Conservation (phyloP, 1,140 invertebrate genomes). For the Brachionus sp. region DNA sequence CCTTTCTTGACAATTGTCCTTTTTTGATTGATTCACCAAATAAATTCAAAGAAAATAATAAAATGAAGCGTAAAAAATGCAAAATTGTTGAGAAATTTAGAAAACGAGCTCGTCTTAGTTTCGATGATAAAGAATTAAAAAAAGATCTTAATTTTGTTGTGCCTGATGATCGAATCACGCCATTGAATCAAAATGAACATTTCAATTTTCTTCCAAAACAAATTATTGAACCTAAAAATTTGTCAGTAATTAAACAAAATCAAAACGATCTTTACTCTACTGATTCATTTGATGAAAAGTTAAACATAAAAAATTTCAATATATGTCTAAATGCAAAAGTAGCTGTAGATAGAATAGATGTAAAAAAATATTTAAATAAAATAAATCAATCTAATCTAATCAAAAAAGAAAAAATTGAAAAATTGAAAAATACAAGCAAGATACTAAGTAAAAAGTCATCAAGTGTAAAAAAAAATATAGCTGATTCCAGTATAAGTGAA, state of each 20-base stretch:
- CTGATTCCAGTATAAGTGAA: neutral
- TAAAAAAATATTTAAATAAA: neutral
- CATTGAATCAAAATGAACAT: neutral
- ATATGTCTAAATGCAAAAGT: neutral
- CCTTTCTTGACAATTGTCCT: neutral
- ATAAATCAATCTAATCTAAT: neutral
- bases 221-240: neutral
- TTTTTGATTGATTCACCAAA: neutral
- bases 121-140: neutral
- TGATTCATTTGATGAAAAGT: neutral
- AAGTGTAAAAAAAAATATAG: neutral
- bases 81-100: neutral
- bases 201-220: neutral
- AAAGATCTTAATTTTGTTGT: constrained; percentile 8
- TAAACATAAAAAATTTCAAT: neutral
- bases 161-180: neutral
- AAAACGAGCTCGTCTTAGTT: neutral
- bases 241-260: neutral
- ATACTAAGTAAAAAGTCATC: neutral
- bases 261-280: neutral
- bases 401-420: neutral
- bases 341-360: neutral
- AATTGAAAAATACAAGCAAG: neutral
- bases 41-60: neutral
- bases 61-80: neutral